Conservation (phyloP, 2,888 invertebrate genomes). For the Clusia tigrina region DNA sequence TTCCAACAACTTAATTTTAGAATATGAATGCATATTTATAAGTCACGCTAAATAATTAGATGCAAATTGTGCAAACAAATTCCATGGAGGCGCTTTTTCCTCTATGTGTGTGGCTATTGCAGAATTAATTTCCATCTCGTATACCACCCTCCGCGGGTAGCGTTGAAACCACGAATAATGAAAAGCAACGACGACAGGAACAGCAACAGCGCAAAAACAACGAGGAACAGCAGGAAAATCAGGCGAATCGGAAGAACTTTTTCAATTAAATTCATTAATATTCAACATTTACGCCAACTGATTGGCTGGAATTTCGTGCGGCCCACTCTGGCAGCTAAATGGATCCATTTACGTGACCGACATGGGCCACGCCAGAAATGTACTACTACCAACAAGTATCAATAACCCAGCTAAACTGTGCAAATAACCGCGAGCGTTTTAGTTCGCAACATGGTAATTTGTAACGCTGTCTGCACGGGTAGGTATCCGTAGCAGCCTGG, state of each 20-base stretch:
- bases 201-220: not conserved
- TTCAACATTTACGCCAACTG: constrained; percentile 47
- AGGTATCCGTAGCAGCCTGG: too few relatives aligned
- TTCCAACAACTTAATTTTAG: too few relatives aligned
- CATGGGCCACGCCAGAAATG: not conserved
- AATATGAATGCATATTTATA: too few relatives aligned
- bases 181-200: too few relatives aligned
- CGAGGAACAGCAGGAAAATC: not conserved
- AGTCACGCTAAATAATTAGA: too few relatives aligned
- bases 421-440: not conserved
- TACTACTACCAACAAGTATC: not conserved
- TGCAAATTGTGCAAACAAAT: too few relatives aligned
- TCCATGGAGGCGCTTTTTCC: not conserved
- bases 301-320: constrained; percentile 22
- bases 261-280: constrained; percentile 55
- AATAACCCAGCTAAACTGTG: not conserved
- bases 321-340: not conserved
- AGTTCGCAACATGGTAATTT: not conserved
- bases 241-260: constrained; percentile 38
- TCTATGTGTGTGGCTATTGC: not conserved
- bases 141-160: too few relatives aligned
- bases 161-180: too few relatives aligned
- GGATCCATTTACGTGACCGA: not conserved
- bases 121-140: not conserved
- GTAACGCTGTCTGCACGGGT: too few relatives aligned